Percentiles rank a stretch among this genome's conserved stretches.
phyloP scores from a whole-genome alignment of 1,140 invertebrate species.

The Wasmannia auropunctata region DNA sequence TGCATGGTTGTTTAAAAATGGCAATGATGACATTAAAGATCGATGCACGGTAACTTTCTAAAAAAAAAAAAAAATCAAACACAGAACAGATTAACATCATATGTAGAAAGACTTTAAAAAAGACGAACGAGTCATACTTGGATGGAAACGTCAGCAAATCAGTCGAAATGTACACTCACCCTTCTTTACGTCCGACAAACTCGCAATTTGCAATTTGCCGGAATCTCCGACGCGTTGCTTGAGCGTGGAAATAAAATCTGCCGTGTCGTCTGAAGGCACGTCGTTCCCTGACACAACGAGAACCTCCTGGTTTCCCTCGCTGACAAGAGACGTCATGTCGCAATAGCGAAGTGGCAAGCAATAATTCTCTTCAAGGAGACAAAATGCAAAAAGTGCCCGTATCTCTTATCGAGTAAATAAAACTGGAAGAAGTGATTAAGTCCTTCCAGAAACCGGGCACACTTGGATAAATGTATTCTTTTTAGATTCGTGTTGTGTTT shows the following conservation, averaged over 20 bases:
- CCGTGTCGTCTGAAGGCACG: not conserved
- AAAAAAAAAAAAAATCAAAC: too few relatives aligned
- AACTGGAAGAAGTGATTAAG: too few relatives aligned
- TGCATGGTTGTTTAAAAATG: slow-evolving; percentile 83
- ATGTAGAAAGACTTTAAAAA: not conserved
- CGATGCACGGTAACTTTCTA: slow-evolving; percentile 78
- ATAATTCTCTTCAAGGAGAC: not conserved
- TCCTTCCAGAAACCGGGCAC: too few relatives aligned
- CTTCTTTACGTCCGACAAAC: slow-evolving; percentile 15
- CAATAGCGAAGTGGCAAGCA: not conserved
- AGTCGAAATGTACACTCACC: not conserved
- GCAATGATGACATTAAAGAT: slow-evolving; percentile 87
- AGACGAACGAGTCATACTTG: not conserved
- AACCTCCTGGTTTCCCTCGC: slow-evolving; percentile 11
- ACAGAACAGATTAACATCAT: not conserved
- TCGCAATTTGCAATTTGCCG: slow-evolving; percentile 14
- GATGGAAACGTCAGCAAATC: not conserved
- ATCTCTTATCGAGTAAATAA: not conserved
- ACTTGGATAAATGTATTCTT: too few relatives aligned
- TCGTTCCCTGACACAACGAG: slow-evolving; percentile 20
- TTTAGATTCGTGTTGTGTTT: too few relatives aligned
- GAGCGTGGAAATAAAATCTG: slow-evolving; percentile 24
- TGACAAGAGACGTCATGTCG: slow-evolving; percentile 25
- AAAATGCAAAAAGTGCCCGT: not conserved
- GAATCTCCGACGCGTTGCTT: not conserved